These are phyloP conservation scores for Homarus gammarus DNA, from an alignment of 2,888 invertebrate species.

Conservation along the genomic window DNA sequence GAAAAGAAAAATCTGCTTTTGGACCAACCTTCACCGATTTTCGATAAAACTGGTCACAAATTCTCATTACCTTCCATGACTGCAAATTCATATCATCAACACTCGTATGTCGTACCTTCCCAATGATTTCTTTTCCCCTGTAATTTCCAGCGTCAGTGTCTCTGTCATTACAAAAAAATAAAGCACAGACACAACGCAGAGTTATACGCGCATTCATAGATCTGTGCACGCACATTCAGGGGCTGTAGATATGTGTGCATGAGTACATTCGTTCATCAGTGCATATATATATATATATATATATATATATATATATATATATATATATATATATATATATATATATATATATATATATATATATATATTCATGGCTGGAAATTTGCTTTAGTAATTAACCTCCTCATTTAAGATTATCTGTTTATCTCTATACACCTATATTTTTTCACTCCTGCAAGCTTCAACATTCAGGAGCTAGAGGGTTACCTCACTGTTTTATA, in stretches of 20 bases:
- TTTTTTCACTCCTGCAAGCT: too few relatives aligned
- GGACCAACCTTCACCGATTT: neutral
- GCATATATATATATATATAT: constrained; percentile 43
- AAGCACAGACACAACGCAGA: neutral
- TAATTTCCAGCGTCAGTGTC: neutral
- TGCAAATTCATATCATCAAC: constrained; percentile 30
- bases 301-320: constrained; percentile 40
- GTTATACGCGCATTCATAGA: neutral
- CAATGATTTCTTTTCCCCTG: neutral
- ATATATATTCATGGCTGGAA: constrained; percentile 18
- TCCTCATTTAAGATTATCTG: too few relatives aligned
- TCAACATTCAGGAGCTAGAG: too few relatives aligned
- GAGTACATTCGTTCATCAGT: neutral
- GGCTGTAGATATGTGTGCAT: neutral
- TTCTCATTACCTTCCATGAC: neutral
- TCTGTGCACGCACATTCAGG: neutral
- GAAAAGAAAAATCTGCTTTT: neutral
- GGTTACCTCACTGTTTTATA: too few relatives aligned
- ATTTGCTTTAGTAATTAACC: too few relatives aligned
- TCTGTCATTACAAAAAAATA: constrained; percentile 16
- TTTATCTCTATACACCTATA: too few relatives aligned
- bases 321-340: constrained; percentile 30
- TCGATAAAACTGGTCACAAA: neutral
- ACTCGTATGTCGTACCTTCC: constrained; percentile 8
- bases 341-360: constrained; percentile 45